phyloP scores from a whole-genome alignment of 2,113 vertebrate genomes.

The Pteropus alecto region DNA sequence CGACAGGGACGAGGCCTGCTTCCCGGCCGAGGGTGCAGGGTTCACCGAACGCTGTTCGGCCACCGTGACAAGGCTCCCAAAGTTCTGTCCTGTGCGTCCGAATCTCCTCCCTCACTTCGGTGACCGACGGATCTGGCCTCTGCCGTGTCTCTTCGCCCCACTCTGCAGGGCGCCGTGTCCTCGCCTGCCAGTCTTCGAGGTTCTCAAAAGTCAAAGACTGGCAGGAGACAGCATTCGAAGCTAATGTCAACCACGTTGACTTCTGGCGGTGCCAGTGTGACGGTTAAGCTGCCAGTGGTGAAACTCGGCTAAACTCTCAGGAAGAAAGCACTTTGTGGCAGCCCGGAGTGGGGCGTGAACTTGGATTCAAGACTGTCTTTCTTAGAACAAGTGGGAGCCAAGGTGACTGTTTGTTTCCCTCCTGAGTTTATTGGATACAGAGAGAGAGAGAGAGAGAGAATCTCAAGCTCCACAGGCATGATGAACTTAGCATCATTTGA shows the following conservation, averaged over 20 bases:
- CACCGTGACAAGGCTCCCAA: too few relatives aligned
- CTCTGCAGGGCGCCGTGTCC: too few relatives aligned
- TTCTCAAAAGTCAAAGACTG: too few relatives aligned
- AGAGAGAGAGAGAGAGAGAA: too few relatives aligned
- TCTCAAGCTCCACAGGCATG: too few relatives aligned
- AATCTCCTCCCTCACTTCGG: background rate
- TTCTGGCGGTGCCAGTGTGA: background rate
- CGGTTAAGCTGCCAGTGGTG: background rate
- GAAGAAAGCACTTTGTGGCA: background rate
- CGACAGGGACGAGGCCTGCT: background rate
- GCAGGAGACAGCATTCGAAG: background rate
- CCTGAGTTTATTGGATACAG: background rate
- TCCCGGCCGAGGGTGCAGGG: background rate
- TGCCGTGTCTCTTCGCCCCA: background rate
- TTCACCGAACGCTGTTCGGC: background rate
- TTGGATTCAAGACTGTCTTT: background rate
- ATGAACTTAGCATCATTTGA: background rate
- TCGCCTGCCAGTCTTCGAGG: background rate
- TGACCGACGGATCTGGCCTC: rapidly evolving
- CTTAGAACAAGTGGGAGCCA: background rate
- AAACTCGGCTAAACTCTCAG: background rate
- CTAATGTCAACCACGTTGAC: background rate
- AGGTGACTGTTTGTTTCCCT: background rate
- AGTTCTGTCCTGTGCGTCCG: background rate
- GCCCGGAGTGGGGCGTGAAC: background rate